Percentiles rank a stretch among this genome's conserved stretches.
phyloP scores from a whole-genome alignment of 2,888 invertebrate genomes.

The Oscheius sp. region DNA sequence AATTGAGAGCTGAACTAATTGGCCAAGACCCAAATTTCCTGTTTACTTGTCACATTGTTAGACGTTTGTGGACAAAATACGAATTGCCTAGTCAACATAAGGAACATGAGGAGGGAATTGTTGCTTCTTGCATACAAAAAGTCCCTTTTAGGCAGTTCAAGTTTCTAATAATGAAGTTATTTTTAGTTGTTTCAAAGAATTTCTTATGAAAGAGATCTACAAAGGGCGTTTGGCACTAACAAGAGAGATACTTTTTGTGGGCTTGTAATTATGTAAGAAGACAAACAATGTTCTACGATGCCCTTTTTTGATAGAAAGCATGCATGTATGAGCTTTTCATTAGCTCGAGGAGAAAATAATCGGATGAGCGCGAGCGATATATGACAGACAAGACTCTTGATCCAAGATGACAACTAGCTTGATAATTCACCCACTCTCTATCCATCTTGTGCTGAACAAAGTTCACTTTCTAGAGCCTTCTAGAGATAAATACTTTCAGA shows the following conservation, averaged over 20 bases:
- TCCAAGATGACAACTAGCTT: constrained; percentile 1
- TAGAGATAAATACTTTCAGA: too few species aligned
- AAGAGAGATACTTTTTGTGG: too few species aligned
- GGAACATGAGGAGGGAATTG: not conserved
- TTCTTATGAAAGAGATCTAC: too few species aligned
- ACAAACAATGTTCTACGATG: too few species aligned
- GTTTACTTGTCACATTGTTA: not conserved
- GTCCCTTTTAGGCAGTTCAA: too few species aligned
- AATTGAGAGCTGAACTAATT: not conserved
- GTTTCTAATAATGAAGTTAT: too few species aligned
- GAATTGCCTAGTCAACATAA: not conserved
- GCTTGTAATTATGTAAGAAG: too few species aligned
- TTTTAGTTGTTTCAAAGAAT: too few species aligned
- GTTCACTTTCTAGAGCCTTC: too few species aligned
- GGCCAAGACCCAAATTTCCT: not conserved
- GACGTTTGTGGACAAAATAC: not conserved
- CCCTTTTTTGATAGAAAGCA: not conserved
- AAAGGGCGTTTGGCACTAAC: too few species aligned
- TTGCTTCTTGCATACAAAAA: too few species aligned
- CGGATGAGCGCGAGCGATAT: constrained; percentile 16
- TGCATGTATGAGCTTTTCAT: constrained; percentile 6
- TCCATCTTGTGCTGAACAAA: not conserved
- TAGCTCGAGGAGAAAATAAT: constrained; percentile 6
- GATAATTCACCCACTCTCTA: not conserved
- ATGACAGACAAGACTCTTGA: not conserved